phyloP scores from a whole-genome alignment of 1,140 invertebrate genomes.

The Drosophila subpulchrella region DNA sequence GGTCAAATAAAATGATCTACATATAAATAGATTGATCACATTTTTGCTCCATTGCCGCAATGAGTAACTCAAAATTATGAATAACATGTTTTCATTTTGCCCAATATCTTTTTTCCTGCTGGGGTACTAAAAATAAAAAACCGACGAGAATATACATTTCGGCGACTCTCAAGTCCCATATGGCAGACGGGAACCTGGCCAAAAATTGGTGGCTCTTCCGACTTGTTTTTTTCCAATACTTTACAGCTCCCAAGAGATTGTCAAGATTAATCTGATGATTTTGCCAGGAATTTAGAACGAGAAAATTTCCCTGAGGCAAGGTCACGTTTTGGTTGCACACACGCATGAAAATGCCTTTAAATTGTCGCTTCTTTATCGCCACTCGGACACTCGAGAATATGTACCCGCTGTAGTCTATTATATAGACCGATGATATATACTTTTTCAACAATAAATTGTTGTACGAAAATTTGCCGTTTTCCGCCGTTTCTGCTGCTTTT shows the following conservation, averaged over 20 bases:
- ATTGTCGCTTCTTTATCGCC: constrained; percentile 22
- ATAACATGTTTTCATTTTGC: constrained; percentile 63
- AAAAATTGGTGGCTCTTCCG: constrained; percentile 11
- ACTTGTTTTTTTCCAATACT: constrained; percentile 30
- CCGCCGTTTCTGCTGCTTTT: constrained; percentile 42
- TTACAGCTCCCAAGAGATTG: constrained; percentile 18
- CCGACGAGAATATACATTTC: constrained; percentile 61
- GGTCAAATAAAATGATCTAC: no score
- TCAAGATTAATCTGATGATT: constrained; percentile 36
- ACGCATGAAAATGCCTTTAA: constrained; percentile 19
- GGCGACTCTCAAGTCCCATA: constrained; percentile 51
- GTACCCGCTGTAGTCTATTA: constrained; percentile 26
- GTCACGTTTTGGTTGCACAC: constrained; percentile 50
- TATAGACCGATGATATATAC: constrained; percentile 33
- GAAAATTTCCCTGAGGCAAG: constrained; percentile 37
- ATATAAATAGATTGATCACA: constrained; percentile 56
- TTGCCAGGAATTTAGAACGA: constrained; percentile 22
- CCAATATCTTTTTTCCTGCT: constrained; percentile 41
- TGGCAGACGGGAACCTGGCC: constrained; percentile 50
- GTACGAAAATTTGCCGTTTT: constrained; percentile 65
- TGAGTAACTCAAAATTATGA: constrained; percentile 71
- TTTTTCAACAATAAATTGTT: constrained; percentile 65
- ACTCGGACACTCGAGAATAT: constrained; percentile 32
- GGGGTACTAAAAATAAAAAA: constrained; percentile 63
- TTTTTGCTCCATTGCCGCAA: constrained; percentile 33